A percentile compares a stretch with the other conserved stretches of the same genome.
Conservation (phyloP, 2,888 invertebrate genomes). For the Drosophila algonquin region DNA sequence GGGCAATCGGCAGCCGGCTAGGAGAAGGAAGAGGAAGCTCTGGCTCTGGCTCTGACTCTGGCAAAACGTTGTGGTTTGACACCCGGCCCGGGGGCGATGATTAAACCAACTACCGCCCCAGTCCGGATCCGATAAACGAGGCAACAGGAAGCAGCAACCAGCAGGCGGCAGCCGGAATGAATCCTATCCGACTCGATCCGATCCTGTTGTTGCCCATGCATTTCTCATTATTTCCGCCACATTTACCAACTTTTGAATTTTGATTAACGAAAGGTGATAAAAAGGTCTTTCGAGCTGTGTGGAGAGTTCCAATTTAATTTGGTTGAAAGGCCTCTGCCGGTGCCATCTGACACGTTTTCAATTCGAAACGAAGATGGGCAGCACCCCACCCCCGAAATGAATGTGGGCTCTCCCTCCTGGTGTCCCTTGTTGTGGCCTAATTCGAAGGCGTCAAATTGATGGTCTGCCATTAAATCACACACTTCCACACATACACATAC, state of each 20-base stretch:
- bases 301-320: constrained; percentile 44
- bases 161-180: constrained; percentile 22
- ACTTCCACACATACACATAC: constrained; percentile 19
- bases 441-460: constrained; percentile 54
- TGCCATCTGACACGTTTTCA: constrained; percentile 40
- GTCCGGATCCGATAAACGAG: constrained; percentile 27
- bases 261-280: constrained; percentile 55
- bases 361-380: constrained; percentile 18
- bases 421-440: constrained; percentile 11
- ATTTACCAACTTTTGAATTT: constrained; percentile 50
- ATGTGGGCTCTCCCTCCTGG: constrained; percentile 3
- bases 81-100: constrained; percentile 21
- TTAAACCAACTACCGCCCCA: constrained; percentile 38
- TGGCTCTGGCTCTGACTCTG: constrained; percentile 3
- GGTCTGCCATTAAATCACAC: constrained; percentile 58
- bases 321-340: constrained; percentile 2
- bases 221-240: constrained; percentile 61
- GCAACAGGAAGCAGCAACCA: constrained; percentile 11
- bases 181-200: constrained; percentile 37
- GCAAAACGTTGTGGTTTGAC: constrained; percentile 43
- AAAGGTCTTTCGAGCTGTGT: constrained; percentile 26
- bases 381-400: not conserved
- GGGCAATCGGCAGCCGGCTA: constrained; percentile 22
- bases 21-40: constrained; percentile 1
- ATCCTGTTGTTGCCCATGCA: constrained; percentile 32